Evolutionary conservation across 2,797 vertebrate genomes (phyloP), one percentile per base, ranked within the genome.

Genomic region (Oreortyx pictus): DNA sequence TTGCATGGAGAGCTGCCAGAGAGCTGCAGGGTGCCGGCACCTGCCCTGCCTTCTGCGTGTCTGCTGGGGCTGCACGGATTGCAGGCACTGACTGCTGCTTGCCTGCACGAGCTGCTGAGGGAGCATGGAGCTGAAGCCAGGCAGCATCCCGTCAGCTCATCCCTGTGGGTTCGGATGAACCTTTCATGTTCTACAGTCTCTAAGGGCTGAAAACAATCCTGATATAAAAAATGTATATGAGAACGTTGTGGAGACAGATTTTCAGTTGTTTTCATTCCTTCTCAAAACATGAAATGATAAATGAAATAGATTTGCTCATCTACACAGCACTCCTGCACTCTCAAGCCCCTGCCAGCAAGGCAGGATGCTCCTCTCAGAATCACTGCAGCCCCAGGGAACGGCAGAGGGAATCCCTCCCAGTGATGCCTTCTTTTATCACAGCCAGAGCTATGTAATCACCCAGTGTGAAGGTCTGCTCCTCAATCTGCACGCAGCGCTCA

Each of bases 151-250:
- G 25, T 4, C 46, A 29, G 50, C 44, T 20, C 3, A 0, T 9
- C 59, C 60, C 29, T 1, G 1, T 24, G 9, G 31, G 6, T 24
- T 6, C 1, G 0, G 6, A 2, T 6, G 11, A 27, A 3, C 57
- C 14, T 19, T 37, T 33, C 70, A 7, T 18, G 1, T 7, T 18
- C 15, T 19, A 19, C 41, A 31, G 23, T 19, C 70, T 44, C 33
- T 7, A 6, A 14, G 22, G 18, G 39, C 44, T 59, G 44, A 24
- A 70, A 70, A 14, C 31, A 18, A 29, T 22, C 68, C 33, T 0
- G 2, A 8, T 7, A 12, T 12, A 60, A 20, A 24, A 18, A 22
- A 47, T n/a, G 46, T 10, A 35, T 18, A 39, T 18, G 57, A 68
- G n/a, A 59, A 25, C 15, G 20, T 41, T 35, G 59, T 2, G 64